Conservation (phyloP, 1,140 invertebrate genomes). For the Chironomus striatipennis region DNA sequence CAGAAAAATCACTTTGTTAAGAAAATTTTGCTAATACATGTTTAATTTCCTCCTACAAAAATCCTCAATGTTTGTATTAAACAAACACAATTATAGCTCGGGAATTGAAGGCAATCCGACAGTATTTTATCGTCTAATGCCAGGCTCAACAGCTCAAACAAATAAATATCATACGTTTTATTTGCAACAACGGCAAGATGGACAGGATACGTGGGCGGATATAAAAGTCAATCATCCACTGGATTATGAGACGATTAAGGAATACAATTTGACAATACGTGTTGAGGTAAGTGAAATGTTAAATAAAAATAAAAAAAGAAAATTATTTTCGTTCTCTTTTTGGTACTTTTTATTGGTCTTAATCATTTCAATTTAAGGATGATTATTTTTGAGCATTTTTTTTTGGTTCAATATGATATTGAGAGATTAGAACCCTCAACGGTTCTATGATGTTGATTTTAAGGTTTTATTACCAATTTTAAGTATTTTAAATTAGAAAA, state of each 20-base stretch:
- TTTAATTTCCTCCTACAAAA: neutral
- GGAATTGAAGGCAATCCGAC: slow-evolving; percentile 92
- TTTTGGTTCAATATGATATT: too few species aligned
- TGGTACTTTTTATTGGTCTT: too few species aligned
- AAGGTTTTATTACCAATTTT: too few species aligned
- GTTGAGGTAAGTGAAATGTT: slow-evolving; percentile 66
- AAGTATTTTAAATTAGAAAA: too few species aligned
- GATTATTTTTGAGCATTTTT: too few species aligned
- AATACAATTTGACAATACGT: slow-evolving; percentile 91
- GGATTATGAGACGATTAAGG: slow-evolving; percentile 90
- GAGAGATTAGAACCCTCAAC: too few species aligned
- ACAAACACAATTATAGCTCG: slow-evolving; percentile 52
- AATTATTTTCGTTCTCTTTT: neutral
- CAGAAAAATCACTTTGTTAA: neutral
- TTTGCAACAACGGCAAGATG: slow-evolving; percentile 82
- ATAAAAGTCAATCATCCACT: slow-evolving; percentile 93
- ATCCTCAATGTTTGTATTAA: neutral
- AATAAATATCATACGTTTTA: slow-evolving; percentile 95
- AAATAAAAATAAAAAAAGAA: slow-evolving; percentile 18
- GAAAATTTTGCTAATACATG: neutral
- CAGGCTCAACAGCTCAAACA: slow-evolving; percentile 87
- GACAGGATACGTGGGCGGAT: slow-evolving; percentile 86
- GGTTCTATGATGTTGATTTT: too few species aligned
- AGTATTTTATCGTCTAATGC: slow-evolving; percentile 90
- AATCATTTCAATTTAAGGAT: too few species aligned